Conservation (phyloP, 2,888 invertebrate genomes). For the Plebejus anna region DNA sequence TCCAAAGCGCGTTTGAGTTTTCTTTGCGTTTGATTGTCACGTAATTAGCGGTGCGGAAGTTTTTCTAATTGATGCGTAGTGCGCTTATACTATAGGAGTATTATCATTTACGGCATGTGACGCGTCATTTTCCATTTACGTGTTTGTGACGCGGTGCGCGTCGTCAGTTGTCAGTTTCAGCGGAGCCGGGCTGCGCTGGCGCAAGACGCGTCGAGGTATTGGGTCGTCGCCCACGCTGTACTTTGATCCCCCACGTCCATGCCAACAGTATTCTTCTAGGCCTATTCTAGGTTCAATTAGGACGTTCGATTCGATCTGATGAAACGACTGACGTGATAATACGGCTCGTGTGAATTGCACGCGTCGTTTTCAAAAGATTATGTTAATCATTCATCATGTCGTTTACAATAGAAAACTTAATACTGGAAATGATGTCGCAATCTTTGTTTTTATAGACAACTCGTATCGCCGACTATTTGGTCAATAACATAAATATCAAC, state of each 20-base stretch:
- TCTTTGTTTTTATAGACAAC: neutral
- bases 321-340: neutral
- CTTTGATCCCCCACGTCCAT: slow-evolving; percentile 75
- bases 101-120: neutral
- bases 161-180: slow-evolving; percentile 48
- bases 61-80: neutral
- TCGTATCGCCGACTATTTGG: neutral
- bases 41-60: neutral
- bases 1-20: slow-evolving; percentile 38
- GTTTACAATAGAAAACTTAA: neutral
- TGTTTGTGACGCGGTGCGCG: slow-evolving; percentile 8
- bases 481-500: neutral
- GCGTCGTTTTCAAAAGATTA: neutral
- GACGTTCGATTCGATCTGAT: slow-evolving; percentile 33
- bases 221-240: slow-evolving; percentile 76
- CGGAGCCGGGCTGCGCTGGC: slow-evolving; percentile 64
- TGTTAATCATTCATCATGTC: neutral
- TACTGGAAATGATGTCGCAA: slow-evolving; percentile 3
- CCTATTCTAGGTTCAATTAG: slow-evolving; percentile 49
- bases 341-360: neutral
- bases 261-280: slow-evolving; percentile 76
- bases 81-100: neutral
- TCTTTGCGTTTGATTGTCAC: slow-evolving; percentile 6
- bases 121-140: slow-evolving; percentile 23
- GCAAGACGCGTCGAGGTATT: slow-evolving; percentile 67